Conservation (phyloP, 1,140 invertebrate species). For the Saccostrea cuccullata region DNA sequence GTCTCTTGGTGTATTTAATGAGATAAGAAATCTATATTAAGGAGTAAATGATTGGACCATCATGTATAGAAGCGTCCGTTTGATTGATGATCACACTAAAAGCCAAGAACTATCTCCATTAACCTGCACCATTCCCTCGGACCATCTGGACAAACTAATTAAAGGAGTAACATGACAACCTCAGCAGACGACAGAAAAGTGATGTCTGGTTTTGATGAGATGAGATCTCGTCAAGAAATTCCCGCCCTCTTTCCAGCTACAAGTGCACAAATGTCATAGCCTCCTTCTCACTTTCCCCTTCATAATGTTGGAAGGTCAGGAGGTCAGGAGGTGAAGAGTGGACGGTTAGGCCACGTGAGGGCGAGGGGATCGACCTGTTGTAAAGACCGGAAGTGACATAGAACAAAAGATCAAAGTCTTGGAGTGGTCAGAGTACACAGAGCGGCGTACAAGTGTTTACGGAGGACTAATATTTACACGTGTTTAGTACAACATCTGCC, state of each 20-base stretch:
- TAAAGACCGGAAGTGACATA: not conserved
- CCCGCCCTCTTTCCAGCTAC: not conserved
- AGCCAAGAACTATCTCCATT: not conserved
- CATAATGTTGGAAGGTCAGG: not conserved
- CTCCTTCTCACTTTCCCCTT: not conserved
- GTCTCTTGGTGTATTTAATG: no score
- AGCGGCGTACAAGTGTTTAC: not conserved
- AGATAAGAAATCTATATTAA: no score
- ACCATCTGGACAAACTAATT: conserved; percentile 3
- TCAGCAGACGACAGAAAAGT: not conserved
- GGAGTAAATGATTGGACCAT: no score
- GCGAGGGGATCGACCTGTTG: no score
- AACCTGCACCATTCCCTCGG: not conserved
- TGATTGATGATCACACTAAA: not conserved
- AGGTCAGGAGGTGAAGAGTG: not conserved
- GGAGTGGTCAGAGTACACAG: not conserved
- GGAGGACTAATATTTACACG: not conserved
- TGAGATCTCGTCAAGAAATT: not conserved
- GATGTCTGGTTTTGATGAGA: not conserved
- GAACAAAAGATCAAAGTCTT: not conserved
- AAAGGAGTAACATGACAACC: not conserved
- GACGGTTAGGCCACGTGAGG: not conserved
- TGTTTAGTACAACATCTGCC: no score
- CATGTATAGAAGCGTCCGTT: no score
- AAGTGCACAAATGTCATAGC: not conserved